Evolutionary conservation across 2,797 vertebrate species (phyloP).

Genomic region (Eulemur mongoz): DNA sequence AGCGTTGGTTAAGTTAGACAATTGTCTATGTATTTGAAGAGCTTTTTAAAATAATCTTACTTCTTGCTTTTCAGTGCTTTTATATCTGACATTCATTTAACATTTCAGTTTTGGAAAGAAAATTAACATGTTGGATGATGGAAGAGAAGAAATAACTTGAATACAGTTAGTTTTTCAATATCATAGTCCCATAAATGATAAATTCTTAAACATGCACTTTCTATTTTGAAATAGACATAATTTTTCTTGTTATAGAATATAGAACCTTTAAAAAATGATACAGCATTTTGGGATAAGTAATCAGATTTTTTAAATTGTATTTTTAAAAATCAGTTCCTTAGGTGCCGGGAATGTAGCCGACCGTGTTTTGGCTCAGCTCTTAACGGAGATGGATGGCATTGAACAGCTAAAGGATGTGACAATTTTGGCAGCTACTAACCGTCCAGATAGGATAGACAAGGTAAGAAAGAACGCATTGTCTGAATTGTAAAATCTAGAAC

Average conservation of each 20-base stretch:
- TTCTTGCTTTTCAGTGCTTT: neutral
- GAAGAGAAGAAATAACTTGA: constrained; percentile 3
- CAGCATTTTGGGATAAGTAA: constrained; percentile 7
- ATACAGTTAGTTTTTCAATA: neutral
- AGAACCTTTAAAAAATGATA: neutral
- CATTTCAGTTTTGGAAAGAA: constrained; percentile 13
- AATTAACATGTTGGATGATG: neutral
- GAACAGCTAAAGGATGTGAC: constrained; percentile 96
- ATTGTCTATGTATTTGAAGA: neutral
- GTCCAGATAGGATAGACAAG: constrained; percentile 98
- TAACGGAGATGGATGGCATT: constrained; percentile 98
- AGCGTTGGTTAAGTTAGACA: neutral
- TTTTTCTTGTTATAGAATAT: neutral
- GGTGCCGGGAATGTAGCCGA: constrained; percentile 92
- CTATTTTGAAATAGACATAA: neutral
- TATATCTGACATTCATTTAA: neutral
- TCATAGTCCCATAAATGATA: constrained; percentile 16
- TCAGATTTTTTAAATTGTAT: constrained; percentile 7
- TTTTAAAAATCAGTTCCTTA: constrained; percentile 86
- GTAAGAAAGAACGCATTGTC: constrained; percentile 82
- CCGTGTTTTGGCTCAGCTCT: constrained; percentile 95
- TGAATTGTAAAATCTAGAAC: neutral
- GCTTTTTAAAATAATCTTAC: neutral
- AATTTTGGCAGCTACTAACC: constrained; percentile 96
- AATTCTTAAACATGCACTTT: neutral